phyloP scores from a whole-genome alignment of 2,113 vertebrate genomes.

The Pelecanoides urinatrix region DNA sequence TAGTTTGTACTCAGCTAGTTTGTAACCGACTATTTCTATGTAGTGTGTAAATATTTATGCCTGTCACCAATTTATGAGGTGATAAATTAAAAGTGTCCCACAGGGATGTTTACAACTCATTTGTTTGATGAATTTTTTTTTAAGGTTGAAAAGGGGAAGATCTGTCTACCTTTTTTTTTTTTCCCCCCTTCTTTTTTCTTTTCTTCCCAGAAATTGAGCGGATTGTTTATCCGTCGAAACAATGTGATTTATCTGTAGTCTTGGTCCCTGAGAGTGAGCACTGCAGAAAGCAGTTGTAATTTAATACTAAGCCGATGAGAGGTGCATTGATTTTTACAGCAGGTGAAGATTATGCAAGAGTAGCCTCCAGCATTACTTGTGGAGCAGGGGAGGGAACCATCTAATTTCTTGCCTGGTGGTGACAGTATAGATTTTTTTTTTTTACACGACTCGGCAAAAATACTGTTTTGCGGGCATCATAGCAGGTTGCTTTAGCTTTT shows the following conservation, averaged over 20 bases:
- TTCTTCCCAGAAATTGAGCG: background rate
- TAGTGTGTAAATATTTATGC: background rate
- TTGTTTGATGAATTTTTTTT: background rate
- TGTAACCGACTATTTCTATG: background rate
- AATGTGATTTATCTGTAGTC: conserved; percentile 19
- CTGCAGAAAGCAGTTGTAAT: conserved; percentile 48
- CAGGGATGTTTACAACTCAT: background rate
- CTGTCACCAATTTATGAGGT: background rate
- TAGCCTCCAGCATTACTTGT: conserved; percentile 15
- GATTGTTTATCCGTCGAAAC: background rate
- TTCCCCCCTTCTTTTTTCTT: background rate
- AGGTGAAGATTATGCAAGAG: conserved; percentile 61
- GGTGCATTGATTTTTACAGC: conserved; percentile 66
- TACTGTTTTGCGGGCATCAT: background rate
- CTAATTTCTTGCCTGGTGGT: conserved; percentile 52
- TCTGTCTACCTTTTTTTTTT: background rate
- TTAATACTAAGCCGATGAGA: conserved; percentile 60
- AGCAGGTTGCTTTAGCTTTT: conserved; percentile 15
- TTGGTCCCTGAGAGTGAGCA: conserved; percentile 1
- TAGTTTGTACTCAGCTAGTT: background rate
- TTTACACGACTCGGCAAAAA: conserved; percentile 55
- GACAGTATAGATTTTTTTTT: conserved; percentile 35
- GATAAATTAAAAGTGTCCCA: background rate
- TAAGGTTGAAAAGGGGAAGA: background rate
- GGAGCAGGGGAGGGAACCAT: background rate